Evolutionary conservation across 2,113 vertebrate genomes (phyloP), one percentile per base, ranked within the genome.

Genomic region (Jaculus jaculus): DNA sequence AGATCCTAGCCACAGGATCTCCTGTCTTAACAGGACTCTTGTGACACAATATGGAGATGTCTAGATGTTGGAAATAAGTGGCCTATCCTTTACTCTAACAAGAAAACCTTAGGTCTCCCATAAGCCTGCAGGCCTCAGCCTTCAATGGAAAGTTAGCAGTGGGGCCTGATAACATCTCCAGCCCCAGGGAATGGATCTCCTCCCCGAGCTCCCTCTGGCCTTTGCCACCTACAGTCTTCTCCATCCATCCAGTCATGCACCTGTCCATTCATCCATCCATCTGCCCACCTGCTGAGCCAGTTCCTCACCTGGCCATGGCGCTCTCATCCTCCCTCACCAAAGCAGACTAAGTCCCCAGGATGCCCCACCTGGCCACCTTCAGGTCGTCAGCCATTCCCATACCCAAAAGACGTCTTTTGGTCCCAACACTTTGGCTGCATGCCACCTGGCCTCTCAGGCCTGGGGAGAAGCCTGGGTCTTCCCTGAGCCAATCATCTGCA

Each of bases 101-200:
- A 74, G 75, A 71, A 81, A 89, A 78, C 12, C 77, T 11, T 32
- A 17, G 80, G 79, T 66, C 61, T 92, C 87, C 75, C 75, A 39
- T 60, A 30, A 66, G 26, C 1, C 34, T 85, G 37, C 93, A 74
- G 63, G 65, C 3, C 71, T 24, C 15, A 16, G 47, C 71, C 84
- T 71, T 85, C 89, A 75, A 86, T 7, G 80, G 89, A n/a, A 71
- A 94, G 32, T 42, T 26, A 0, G 73, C 68, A 82, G 60, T 0
- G 10, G 87, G 39, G 77, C 1, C 75, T 0, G 1, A 69, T 5
- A 58, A n/a, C 77, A 42, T 42, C 85, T 39, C 75, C 32, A 0
- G 17, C 32, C 0, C 3, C 63, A 1, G 0, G 79, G 39, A 47
- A 71, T 0, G 24, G 42, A 23, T 63, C 66, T 37, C 3, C 17